phyloP scores from a whole-genome alignment of 2,113 vertebrate genomes.

The Neogale vison region DNA sequence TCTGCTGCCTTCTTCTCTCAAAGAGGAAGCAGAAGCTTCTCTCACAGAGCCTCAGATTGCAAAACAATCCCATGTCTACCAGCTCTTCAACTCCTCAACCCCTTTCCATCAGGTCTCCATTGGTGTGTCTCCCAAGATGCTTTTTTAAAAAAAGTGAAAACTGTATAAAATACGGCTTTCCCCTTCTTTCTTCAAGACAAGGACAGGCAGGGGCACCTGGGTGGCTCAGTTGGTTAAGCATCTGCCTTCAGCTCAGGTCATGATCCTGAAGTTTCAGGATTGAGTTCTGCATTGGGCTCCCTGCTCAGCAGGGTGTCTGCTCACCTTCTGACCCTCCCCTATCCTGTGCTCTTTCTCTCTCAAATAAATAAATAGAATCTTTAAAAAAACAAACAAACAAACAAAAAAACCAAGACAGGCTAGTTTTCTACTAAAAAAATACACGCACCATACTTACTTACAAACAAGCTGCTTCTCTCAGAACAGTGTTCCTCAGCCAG shows the following conservation, averaged over 20 bases:
- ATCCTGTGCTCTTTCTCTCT: no score
- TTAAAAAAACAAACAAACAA: not conserved
- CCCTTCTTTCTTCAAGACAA: conserved; percentile 10
- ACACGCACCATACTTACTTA: not conserved
- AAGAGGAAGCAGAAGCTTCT: not conserved
- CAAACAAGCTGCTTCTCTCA: not conserved
- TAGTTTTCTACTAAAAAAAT: conserved; percentile 1
- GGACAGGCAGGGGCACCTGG: not conserved
- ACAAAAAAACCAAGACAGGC: not conserved
- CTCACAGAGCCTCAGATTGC: not conserved
- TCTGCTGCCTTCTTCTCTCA: not conserved
- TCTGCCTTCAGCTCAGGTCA: not conserved
- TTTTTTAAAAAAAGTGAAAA: not conserved
- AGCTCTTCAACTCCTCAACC: not conserved
- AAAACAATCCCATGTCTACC: not conserved
- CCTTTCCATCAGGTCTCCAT: not conserved
- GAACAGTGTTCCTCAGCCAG: not conserved
- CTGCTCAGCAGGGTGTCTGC: no score
- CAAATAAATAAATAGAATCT: no score
- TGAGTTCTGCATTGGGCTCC: not conserved
- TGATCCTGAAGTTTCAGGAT: not conserved
- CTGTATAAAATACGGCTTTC: not conserved
- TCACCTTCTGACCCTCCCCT: no score
- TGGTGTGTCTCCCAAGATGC: not conserved
- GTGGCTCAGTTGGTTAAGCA: not conserved